Evolutionary conservation across 2,113 vertebrate genomes (phyloP).

Genomic region (Chloroceryle aenea): DNA sequence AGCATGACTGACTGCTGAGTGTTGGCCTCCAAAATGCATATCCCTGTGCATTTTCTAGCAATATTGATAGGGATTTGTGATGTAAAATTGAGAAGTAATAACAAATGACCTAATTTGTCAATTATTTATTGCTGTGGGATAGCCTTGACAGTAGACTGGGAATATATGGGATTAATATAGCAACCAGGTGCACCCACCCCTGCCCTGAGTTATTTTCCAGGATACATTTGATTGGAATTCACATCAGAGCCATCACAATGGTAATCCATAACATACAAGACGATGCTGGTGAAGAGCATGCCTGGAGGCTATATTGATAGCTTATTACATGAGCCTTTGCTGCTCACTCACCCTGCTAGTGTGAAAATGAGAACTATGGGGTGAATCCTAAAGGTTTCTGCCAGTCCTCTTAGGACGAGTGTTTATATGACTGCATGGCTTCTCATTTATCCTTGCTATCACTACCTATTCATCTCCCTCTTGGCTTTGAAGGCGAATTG

Average conservation of each 20-base stretch:
- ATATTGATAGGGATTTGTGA: not conserved
- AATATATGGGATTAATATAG: slow-evolving; percentile 8
- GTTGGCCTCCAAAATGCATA: not conserved
- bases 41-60: not conserved
- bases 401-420: slow-evolving; percentile 18
- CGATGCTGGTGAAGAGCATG: not conserved
- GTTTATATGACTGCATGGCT: slow-evolving; percentile 56
- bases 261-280: slow-evolving; percentile 21
- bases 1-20: not conserved
- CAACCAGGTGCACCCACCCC: not conserved
- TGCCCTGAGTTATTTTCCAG: slow-evolving; percentile 4
- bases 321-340: slow-evolving; percentile 4
- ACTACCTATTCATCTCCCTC: slow-evolving; percentile 53
- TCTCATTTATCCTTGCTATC: slow-evolving; percentile 69
- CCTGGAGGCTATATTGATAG: not conserved
- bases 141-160: not conserved
- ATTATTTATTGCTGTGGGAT: slow-evolving; percentile 4
- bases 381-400: slow-evolving; percentile 68
- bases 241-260: not conserved
- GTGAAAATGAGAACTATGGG: slow-evolving; percentile 46
- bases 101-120: not conserved
- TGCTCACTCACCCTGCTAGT: slow-evolving; percentile 7
- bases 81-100: not conserved
- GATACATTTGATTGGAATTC: slow-evolving; percentile 46
- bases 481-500: slow-evolving; percentile 66